Evolutionary conservation across 2,888 invertebrate species (phyloP), one percentile per base, ranked within the genome.

Genomic region (Nymphalis polychloros): DNA sequence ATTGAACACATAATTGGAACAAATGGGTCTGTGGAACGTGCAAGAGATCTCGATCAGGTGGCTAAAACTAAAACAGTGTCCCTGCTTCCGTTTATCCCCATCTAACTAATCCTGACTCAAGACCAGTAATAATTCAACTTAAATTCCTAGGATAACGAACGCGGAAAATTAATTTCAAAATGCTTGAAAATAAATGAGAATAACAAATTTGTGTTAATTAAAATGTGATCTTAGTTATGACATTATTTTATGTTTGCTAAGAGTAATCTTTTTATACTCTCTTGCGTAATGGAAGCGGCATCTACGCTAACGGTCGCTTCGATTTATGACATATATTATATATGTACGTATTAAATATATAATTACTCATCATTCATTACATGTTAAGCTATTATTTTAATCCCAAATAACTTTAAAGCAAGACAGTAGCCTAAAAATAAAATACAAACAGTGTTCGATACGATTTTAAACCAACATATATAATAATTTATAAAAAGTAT

Each of bases 121-220:
- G 72, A 64, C 73, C 69, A 75, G 80, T 76, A 78, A 81, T 84
- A 84, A 82, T 77, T 85, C 82, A 83, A 78, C 78, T 74, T 73
- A 81, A 81, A 80, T 81, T 81, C 78, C 81, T 70, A 68, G 79
- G 76, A 79, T 83, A 80, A 78, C 77, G 73, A 71, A 70, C 72
- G 67, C 59, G 73, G 69, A 50, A 27, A 52, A 48, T 63, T 70
- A 59, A 49, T 70, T 53, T 60, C 20, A 62, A 62, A 67, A 49
- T 62, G 48, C 55, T 67, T 48, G 27, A 62, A 47, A 27, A 41
- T 19, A 41, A 57, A 57, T 35, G 41, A 19, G 57, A 10, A 41
- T 57, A 41, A 19, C 35, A 57, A 41, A 57, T 20, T 8, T 41
- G 49, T 49, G 8, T 8, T 17, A 49, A 17, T 49, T 49, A 49